These are phyloP conservation scores for Strigamia maritima DNA, from an alignment of 2,888 invertebrate species.

Conservation along the genomic window DNA sequence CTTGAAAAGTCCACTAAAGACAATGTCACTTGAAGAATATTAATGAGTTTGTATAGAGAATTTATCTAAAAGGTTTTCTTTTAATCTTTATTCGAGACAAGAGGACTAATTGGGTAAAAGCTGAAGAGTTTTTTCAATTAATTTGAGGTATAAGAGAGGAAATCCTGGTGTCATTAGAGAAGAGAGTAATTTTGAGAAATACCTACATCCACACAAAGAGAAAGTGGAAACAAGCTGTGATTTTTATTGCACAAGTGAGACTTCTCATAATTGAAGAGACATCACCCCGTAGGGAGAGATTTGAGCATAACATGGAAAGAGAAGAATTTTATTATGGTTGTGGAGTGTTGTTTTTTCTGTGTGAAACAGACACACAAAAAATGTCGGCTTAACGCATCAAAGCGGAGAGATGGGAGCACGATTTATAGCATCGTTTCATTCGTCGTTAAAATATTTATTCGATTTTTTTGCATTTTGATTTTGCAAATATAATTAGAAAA, in stretches of 20 bases:
- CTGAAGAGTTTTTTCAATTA: conserved; percentile 22
- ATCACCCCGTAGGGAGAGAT: conserved; percentile 22
- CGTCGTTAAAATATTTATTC: conserved; percentile 26
- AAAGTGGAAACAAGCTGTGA: conserved; percentile 27
- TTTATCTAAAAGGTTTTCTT: not conserved
- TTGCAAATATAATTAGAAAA: not conserved
- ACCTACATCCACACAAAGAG: conserved; percentile 24
- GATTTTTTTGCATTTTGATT: not conserved
- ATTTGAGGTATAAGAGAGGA: conserved; percentile 21
- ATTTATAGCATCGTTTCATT: not conserved
- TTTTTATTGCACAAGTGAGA: conserved; percentile 25
- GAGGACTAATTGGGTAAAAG: conserved; percentile 21
- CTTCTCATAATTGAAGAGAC: conserved; percentile 27
- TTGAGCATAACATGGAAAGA: conserved; percentile 27
- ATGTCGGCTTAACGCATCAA: conserved; percentile 19
- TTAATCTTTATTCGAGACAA: not conserved
- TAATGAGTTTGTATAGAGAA: not conserved
- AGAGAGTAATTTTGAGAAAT: conserved; percentile 17
- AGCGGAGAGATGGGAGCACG: not conserved
- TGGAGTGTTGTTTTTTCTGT: conserved; percentile 24
- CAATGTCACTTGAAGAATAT: not conserved
- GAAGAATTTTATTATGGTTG: conserved; percentile 24
- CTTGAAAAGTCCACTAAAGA: too few relatives aligned
- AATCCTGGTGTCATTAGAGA: conserved; percentile 21
- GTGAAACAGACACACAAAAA: not conserved